Conservation (phyloP, 2,113 vertebrate species). For the Plectropomus leopardus region DNA sequence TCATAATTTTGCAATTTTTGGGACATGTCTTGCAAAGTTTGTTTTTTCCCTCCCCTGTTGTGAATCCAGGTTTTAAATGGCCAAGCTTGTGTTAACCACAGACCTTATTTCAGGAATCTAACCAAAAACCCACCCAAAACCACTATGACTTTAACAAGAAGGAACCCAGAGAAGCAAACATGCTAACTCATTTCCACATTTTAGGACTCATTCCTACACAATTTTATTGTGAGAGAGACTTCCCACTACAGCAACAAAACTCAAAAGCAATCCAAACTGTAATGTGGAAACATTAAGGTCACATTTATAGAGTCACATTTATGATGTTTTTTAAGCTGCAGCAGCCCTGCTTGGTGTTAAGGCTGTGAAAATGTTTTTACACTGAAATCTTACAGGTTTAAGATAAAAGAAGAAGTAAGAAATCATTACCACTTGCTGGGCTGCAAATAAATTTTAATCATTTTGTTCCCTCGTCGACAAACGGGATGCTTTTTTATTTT, state of each 20-base stretch:
- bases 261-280: background rate
- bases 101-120: no score
- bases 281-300: background rate
- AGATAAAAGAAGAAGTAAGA: background rate
- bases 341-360: background rate
- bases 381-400: background rate
- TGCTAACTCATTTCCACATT: no score
- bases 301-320: background rate
- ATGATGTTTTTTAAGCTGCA: background rate
- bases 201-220: no score
- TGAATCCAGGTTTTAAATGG: no score
- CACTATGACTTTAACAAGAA: no score
- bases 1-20: no score
- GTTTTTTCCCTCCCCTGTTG: no score
- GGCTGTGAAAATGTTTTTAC: background rate
- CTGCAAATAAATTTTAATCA: constrained; percentile 5
- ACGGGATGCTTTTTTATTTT: background rate
- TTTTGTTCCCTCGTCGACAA: background rate
- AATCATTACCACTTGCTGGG: background rate
- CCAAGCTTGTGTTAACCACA: no score
- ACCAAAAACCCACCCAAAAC: no score
- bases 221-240: background rate
- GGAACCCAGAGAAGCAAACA: no score
- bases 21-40: no score
- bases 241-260: background rate